Conservation (phyloP, 2,113 vertebrate genomes). For the Hylia prasina region DNA sequence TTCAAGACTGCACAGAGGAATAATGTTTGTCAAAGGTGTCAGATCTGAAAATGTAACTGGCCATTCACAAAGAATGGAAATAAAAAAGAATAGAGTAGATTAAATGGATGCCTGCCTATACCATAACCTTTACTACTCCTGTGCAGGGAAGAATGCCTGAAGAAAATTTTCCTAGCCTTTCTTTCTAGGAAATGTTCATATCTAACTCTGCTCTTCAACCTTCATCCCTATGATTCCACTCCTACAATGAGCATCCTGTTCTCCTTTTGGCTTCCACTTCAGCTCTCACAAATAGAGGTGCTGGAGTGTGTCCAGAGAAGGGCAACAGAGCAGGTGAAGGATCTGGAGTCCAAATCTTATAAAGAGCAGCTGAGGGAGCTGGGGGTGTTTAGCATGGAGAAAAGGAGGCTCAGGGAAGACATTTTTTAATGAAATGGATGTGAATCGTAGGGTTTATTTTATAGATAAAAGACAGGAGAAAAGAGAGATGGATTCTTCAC, state of each 20-base stretch:
- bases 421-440: neutral
- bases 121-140: neutral
- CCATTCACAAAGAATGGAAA: neutral
- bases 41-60: neutral
- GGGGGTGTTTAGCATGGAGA: neutral
- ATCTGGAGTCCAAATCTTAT: neutral
- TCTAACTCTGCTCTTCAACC: neutral
- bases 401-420: neutral
- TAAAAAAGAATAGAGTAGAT: neutral
- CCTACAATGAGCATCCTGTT: fast-evolving
- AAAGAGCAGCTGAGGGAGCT: neutral
- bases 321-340: neutral
- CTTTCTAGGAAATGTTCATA: neutral
- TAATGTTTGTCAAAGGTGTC: neutral
- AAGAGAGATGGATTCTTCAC: neutral
- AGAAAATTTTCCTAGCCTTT: neutral
- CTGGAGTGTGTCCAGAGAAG: neutral
- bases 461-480: neutral
- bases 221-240: neutral
- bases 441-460: neutral
- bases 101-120: neutral
- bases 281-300: neutral
- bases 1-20: neutral
- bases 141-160: neutral
- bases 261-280: neutral